Conservation (phyloP, 2,113 vertebrate species). For the Apeltes quadracus region DNA sequence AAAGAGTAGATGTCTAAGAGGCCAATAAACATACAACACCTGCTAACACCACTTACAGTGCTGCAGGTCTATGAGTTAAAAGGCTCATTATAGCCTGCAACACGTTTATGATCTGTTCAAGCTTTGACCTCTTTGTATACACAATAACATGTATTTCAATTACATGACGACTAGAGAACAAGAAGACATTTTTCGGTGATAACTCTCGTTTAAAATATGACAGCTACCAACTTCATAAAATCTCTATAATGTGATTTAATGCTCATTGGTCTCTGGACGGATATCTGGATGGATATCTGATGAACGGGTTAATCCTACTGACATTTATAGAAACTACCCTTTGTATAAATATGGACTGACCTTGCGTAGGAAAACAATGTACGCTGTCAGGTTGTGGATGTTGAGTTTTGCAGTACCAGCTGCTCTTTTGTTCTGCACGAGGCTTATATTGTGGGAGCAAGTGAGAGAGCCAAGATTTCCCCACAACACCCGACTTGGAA, state of each 20-base stretch:
- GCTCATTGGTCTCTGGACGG: not conserved
- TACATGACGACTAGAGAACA: not conserved
- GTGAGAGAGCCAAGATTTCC: conserved; percentile 34
- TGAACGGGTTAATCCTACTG: not conserved
- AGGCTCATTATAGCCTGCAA: not conserved
- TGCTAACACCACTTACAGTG: not conserved
- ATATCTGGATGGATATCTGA: not conserved
- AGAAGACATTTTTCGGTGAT: not conserved
- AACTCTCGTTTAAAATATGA: not conserved
- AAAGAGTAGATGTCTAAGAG: not conserved
- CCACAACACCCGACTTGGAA: conserved; percentile 36
- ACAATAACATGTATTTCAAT: not conserved
- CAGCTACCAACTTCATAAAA: not conserved
- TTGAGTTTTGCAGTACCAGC: conserved; percentile 17
- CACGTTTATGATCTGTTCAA: not conserved
- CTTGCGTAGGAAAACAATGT: not conserved
- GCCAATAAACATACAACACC: not conserved
- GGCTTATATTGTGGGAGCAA: conserved; percentile 22
- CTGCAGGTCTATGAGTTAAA: not conserved
- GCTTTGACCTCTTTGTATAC: not conserved
- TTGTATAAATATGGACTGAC: not conserved
- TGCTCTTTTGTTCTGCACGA: conserved; percentile 22
- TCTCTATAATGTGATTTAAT: not conserved
- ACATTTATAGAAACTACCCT: not conserved
- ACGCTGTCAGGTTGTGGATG: conserved; percentile 15